Percentiles rank a stretch among this genome's conserved stretches.
phyloP scores from a whole-genome alignment of 2,888 invertebrate genomes.

The Tinea pellionella region DNA sequence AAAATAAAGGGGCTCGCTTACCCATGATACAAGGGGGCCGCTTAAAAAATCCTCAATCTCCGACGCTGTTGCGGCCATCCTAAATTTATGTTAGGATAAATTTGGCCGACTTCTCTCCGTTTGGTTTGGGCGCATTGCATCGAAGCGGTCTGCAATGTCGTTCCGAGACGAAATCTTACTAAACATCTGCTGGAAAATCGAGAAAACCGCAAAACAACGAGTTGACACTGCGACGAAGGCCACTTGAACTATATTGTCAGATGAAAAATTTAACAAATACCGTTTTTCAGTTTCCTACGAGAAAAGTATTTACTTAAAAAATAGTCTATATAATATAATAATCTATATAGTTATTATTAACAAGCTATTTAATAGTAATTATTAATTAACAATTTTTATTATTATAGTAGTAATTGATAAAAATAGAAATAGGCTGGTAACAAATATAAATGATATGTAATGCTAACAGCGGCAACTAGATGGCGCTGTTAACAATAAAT shows the following conservation, averaged over 20 bases:
- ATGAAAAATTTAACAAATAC: background rate
- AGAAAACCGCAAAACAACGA: slow-evolving; percentile 22
- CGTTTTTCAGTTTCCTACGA: background rate
- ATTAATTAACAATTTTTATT: too few species aligned
- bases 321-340: too few species aligned
- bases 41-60: slow-evolving; percentile 87
- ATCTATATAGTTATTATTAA: too few species aligned
- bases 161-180: slow-evolving; percentile 30
- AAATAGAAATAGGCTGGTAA: too few species aligned
- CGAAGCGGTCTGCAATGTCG: slow-evolving; percentile 31
- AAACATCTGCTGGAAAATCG: slow-evolving; percentile 46
- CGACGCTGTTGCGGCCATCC: slow-evolving; percentile 73
- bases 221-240: slow-evolving; percentile 14
- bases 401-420: too few species aligned
- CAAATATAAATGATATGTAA: background rate
- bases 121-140: slow-evolving; percentile 45
- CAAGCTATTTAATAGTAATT: too few species aligned
- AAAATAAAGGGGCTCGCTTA: slow-evolving; percentile 51
- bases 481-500: background rate
- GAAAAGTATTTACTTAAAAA: too few species aligned
- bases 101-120: slow-evolving; percentile 35
- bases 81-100: slow-evolving; percentile 50
- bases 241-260: slow-evolving; percentile 5
- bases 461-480: background rate
- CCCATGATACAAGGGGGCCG: slow-evolving; percentile 89